A percentile compares a stretch with the other conserved stretches of the same genome.
These are phyloP conservation scores for Xestoiulus laeticollis DNA, from an alignment of 2,888 invertebrate species.

Conservation along the genomic window DNA sequence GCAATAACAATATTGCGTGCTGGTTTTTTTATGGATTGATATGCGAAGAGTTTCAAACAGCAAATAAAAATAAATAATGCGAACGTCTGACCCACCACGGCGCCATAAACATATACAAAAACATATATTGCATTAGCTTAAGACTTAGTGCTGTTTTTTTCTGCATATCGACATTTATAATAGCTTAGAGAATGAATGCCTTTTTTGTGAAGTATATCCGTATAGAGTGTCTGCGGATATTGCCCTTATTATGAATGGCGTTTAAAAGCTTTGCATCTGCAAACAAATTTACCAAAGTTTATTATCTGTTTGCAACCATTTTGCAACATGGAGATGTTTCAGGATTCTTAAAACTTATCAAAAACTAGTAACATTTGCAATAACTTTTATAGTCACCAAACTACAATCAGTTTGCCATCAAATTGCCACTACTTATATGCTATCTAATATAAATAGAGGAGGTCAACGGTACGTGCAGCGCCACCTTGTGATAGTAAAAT, in stretches of 20 bases:
- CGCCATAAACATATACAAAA: neutral
- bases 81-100: neutral
- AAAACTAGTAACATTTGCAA: no score
- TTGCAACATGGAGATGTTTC: no score
- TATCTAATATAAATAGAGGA: no score
- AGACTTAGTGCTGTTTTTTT: neutral
- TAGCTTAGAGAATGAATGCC: neutral
- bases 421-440: no score
- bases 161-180: neutral
- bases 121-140: neutral
- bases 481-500: no score
- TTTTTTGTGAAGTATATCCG: neutral
- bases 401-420: no score
- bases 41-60: neutral
- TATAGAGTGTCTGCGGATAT: neutral
- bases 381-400: no score
- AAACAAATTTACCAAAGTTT: no score
- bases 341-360: no score
- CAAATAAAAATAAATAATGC: conserved; percentile 38
- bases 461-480: no score
- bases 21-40: conserved; percentile 13
- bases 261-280: neutral
- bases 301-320: no score
- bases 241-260: neutral
- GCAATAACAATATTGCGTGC: conserved; percentile 34